Conservation (phyloP, 2,888 invertebrate species). For the Xestobium rufovillosum region DNA sequence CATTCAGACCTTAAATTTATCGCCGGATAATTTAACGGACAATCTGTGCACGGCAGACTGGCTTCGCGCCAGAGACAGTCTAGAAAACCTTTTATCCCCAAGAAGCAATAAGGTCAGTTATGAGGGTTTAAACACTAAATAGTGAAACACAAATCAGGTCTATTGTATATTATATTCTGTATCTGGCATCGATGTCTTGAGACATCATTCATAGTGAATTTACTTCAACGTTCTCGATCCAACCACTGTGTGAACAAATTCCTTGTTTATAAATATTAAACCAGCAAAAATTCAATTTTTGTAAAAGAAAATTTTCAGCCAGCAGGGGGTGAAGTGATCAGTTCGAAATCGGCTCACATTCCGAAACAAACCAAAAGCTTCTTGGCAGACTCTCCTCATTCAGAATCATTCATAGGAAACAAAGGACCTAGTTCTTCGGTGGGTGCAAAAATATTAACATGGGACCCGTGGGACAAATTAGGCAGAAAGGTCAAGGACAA, state of each 20-base stretch:
- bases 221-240: too few relatives aligned
- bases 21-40: background rate
- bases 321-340: background rate
- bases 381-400: background rate
- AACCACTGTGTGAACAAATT: too few relatives aligned
- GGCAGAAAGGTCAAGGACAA: slow-evolving; percentile 1
- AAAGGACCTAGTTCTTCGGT: background rate
- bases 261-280: too few relatives aligned
- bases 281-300: background rate
- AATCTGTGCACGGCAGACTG: slow-evolving; percentile 1
- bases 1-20: background rate
- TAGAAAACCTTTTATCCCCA: slow-evolving; percentile 1
- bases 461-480: slow-evolving; percentile 1
- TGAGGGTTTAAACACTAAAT: too few relatives aligned
- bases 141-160: too few relatives aligned
- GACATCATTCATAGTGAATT: too few relatives aligned
- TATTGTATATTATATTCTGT: too few relatives aligned
- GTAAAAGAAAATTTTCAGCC: background rate
- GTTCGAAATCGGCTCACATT: background rate
- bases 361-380: background rate
- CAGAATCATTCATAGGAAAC: background rate
- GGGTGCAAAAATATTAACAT: background rate
- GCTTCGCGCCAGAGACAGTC: background rate
- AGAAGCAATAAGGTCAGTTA: background rate
- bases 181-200: too few relatives aligned